Evolutionary conservation across 1,140 invertebrate genomes (phyloP).

Genomic region (Drosophila auraria): DNA sequence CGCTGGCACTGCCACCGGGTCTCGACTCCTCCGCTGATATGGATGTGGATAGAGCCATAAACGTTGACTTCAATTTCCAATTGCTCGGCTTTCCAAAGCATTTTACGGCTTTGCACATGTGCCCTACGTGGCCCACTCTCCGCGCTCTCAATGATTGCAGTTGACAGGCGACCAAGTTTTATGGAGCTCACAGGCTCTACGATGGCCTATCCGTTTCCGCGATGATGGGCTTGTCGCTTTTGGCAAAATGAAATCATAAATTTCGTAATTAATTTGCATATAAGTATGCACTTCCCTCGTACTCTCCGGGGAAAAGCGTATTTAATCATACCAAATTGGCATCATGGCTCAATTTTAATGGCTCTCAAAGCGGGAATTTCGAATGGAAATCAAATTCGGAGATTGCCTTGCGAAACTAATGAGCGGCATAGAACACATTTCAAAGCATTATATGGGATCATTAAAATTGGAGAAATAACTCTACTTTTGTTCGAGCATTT

Average conservation of each 20-base stretch:
- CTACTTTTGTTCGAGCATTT: conserved; percentile 51
- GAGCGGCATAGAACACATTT: conserved; percentile 40
- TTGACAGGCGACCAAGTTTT: conserved; percentile 59
- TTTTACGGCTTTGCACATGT: conserved; percentile 81
- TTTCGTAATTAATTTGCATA: conserved; percentile 81
- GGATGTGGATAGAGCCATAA: conserved; percentile 77
- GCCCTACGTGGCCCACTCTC: conserved; percentile 21
- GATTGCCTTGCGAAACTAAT: conserved; percentile 60
- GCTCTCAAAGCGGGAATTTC: conserved; percentile 30
- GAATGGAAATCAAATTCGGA: conserved; percentile 63
- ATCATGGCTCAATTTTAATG: conserved; percentile 79
- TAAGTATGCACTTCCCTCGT: conserved; percentile 24
- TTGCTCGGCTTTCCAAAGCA: conserved; percentile 40
- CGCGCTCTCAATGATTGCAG: conserved; percentile 32
- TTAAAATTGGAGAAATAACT: conserved; percentile 58
- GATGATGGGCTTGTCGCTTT: conserved; percentile 36
- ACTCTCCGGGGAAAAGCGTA: conserved; percentile 12
- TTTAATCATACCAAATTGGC: conserved; percentile 70
- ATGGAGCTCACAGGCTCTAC: conserved; percentile 59
- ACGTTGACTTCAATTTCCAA: conserved; percentile 72
- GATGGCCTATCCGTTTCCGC: conserved; percentile 11
- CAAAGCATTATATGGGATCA: conserved; percentile 48
- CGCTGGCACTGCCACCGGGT: conserved; percentile 35
- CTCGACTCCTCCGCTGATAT: conserved; percentile 27
- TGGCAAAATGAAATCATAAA: conserved; percentile 75